Evolutionary conservation across 2,113 vertebrate species (phyloP), one percentile per base, ranked within the genome.

Genomic region (Triplophysa tibetana): DNA sequence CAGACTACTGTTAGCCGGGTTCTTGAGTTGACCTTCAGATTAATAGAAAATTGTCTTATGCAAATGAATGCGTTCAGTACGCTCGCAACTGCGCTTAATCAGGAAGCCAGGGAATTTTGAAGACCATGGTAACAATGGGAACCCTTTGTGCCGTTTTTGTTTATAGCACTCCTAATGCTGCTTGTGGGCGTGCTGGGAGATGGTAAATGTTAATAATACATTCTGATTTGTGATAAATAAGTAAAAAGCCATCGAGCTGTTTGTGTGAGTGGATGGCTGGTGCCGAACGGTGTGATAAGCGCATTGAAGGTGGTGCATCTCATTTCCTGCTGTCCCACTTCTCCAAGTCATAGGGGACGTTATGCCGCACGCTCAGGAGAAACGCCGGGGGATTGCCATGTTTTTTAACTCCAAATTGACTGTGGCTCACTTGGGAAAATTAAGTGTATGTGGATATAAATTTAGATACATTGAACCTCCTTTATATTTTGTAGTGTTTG

Each of bases 241-340:
- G 63, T 80, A 61, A 73, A 85, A 24, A 67, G 45, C 50, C 62
- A 56, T 79, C 77, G 70, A 72, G 68, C 65, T 61, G 81, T 48
- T 80, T 60, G 65, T 83, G 52, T 82, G 33, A 45, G 38, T 54
- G 66, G 60, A 81, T 45, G 64, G 29, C 58, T 63, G 10, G 61
- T 48, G 75, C 60, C 14, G 50, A 21, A 50, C 54, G 63, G 73
- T 26, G 48, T 23, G 72, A 62, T 62, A 45, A 62, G 61, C 62
- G 19, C 24, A 45, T 66, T 17, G 33, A 56, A 61, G 50, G 70
- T 58, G 54, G n/a, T 43, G 17, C 38, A 72, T 70, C 70, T 83
- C 21, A 82, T 85, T 86, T 84, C 82, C 63, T 76, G 64, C 62
- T 84, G 86, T 83, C 75, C 82, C 78, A 85, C 3, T 88, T 84